A percentile compares a stretch with the other conserved stretches of the same genome.
Evolutionary conservation across 1,140 invertebrate species (phyloP).

Genomic region (Monomorium pharaonis): DNA sequence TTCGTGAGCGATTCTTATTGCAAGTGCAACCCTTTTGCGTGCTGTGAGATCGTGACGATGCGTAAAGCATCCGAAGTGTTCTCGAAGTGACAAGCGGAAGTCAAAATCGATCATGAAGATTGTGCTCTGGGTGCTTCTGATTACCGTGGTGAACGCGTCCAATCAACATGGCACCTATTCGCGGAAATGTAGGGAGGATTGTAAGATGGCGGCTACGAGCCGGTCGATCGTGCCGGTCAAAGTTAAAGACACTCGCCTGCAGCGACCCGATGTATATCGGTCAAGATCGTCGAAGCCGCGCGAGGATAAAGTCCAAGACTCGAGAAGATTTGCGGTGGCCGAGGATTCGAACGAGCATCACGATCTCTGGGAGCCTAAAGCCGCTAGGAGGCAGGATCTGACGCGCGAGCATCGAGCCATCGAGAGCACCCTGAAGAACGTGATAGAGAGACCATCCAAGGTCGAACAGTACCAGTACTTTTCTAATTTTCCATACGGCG

Average conservation of each 20-base stretch:
- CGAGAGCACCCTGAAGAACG: conserved; percentile 58
- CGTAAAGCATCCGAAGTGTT: background rate
- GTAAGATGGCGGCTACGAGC: conserved; percentile 27
- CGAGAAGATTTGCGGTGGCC: background rate
- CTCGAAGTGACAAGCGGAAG: conserved; percentile 39
- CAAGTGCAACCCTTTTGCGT: background rate
- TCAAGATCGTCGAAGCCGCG: conserved; percentile 5
- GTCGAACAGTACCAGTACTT: conserved; percentile 41
- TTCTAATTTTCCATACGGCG: conserved; percentile 32
- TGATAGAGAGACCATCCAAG: conserved; percentile 29
- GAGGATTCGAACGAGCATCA: conserved; percentile 7
- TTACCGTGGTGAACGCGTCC: conserved; percentile 27
- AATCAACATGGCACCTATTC: conserved; percentile 31
- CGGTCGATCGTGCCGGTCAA: conserved; percentile 8
- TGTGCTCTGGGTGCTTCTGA: conserved; percentile 39
- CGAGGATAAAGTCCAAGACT: background rate
- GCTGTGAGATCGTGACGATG: conserved; percentile 17
- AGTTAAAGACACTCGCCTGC: conserved; percentile 16
- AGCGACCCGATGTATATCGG: background rate
- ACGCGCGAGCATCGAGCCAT: conserved; percentile 65
- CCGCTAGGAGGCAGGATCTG: background rate
- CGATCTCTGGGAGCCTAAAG: background rate
- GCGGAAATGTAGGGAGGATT: conserved; percentile 26
- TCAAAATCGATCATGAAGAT: conserved; percentile 62
- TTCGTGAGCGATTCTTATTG: background rate